Conservation (phyloP, 2,888 invertebrate species). For the Chymomyza amoena region DNA sequence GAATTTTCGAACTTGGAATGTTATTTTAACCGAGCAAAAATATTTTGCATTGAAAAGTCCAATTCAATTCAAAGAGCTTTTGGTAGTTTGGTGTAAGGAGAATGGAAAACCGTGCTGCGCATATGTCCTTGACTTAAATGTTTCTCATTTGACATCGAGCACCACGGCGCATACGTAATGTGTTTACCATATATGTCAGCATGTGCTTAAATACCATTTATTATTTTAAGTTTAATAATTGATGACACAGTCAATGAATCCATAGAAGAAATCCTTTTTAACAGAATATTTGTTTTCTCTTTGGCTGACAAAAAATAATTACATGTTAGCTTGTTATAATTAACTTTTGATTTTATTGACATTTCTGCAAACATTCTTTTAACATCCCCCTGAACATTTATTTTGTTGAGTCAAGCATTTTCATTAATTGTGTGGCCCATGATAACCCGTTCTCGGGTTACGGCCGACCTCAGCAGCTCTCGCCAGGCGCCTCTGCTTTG, state of each 20-base stretch:
- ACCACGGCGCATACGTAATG: neutral
- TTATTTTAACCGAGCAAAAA: neutral
- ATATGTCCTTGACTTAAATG: too few species aligned
- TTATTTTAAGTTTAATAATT: slow-evolving; percentile 53
- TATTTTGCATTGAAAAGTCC: neutral
- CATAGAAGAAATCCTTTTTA: neutral
- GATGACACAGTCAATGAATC: neutral
- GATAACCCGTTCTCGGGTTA: too few species aligned
- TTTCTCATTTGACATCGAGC: neutral
- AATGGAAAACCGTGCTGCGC: neutral
- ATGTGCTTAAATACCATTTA: slow-evolving; percentile 45
- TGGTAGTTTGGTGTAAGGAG: neutral
- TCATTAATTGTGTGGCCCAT: too few species aligned
- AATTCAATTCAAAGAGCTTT: neutral
- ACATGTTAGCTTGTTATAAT: too few species aligned
- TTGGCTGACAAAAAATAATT: too few species aligned
- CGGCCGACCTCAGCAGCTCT: too few species aligned
- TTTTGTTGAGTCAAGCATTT: too few species aligned
- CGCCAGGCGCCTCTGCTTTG: too few species aligned
- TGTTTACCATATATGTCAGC: slow-evolving; percentile 36
- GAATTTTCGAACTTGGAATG: neutral
- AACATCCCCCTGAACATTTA: too few species aligned
- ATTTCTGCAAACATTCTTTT: too few species aligned
- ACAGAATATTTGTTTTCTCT: too few species aligned
- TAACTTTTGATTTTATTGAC: too few species aligned